Conservation (phyloP, 1,140 invertebrate species). For the Aphaenogaster ashmeadi region DNA sequence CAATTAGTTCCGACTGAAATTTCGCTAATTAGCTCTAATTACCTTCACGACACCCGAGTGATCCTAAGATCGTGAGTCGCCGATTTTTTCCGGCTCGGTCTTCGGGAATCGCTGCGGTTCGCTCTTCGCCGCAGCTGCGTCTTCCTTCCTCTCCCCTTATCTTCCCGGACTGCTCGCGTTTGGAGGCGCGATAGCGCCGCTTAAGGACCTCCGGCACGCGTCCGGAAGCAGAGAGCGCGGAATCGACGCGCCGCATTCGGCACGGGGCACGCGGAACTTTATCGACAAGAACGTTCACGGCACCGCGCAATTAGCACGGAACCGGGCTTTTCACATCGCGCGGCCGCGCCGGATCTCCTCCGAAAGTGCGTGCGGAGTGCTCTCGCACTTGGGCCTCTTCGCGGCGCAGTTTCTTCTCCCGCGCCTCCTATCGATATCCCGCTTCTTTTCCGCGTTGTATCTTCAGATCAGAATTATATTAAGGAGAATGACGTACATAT, state of each 20-base stretch:
- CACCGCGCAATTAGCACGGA: slow-evolving; percentile 49
- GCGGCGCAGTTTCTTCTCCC: background rate
- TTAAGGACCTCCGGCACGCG: background rate
- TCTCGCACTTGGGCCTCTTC: background rate
- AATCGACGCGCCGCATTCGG: background rate
- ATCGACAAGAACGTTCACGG: slow-evolving; percentile 55
- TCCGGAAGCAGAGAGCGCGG: slow-evolving; percentile 1
- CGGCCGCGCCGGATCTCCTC: background rate
- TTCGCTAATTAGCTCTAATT: slow-evolving; percentile 41
- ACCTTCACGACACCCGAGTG: slow-evolving; percentile 16
- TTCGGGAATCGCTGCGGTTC: background rate
- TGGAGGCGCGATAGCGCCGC: background rate
- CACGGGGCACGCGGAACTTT: slow-evolving; percentile 11
- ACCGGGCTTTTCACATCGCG: slow-evolving; percentile 35
- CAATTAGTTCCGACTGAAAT: slow-evolving; percentile 12
- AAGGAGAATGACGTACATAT: background rate
- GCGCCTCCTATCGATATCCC: background rate
- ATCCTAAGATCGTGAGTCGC: slow-evolving; percentile 4
- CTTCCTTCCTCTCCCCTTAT: background rate
- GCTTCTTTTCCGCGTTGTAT: background rate
- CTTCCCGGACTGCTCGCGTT: background rate
- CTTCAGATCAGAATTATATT: slow-evolving; percentile 2
- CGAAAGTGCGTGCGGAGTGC: background rate
- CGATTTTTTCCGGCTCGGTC: background rate
- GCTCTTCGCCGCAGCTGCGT: background rate